Percentiles rank a stretch among this genome's conserved stretches.
Evolutionary conservation across 1,140 invertebrate genomes (phyloP).

Genomic region (Akabosia matsudoensis): DNA sequence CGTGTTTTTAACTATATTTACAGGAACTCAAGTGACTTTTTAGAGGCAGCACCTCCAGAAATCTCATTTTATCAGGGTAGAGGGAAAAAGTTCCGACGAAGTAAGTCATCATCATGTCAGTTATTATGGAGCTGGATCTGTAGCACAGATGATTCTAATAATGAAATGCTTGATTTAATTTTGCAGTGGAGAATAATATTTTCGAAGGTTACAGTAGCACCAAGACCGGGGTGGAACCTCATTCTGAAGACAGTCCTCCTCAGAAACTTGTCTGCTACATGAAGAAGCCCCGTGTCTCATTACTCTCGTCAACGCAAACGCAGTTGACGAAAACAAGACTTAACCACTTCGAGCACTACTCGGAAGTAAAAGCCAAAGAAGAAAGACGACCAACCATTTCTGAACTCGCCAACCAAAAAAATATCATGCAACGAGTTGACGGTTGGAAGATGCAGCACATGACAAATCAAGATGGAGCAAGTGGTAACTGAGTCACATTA

Average conservation of each 20-base stretch:
- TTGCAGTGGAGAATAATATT: constrained; percentile 35
- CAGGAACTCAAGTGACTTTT: constrained; percentile 63
- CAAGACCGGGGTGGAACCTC: background rate
- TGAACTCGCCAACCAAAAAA: constrained; percentile 83
- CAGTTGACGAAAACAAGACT: constrained; percentile 59
- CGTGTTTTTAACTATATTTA: constrained; percentile 46
- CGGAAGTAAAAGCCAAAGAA: constrained; percentile 81
- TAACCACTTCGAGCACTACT: constrained; percentile 81
- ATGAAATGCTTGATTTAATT: background rate
- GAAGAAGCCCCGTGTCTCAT: background rate
- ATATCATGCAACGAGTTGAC: constrained; percentile 81
- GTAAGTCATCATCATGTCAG: constrained; percentile 1
- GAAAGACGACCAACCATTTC: constrained; percentile 76
- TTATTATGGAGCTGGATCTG: background rate
- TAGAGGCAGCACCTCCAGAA: constrained; percentile 57
- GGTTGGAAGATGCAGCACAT: constrained; percentile 94
- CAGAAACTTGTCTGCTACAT: constrained; percentile 17
- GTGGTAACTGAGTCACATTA: constrained; percentile 62
- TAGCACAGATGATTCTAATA: constrained; percentile 2
- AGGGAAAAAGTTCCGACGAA: constrained; percentile 39
- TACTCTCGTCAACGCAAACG: constrained; percentile 48
- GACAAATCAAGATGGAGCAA: constrained; percentile 86
- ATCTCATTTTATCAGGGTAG: constrained; percentile 47
- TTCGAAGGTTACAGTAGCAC: constrained; percentile 38
- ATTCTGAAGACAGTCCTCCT: constrained; percentile 29